Evolutionary conservation across 1,140 invertebrate genomes (phyloP).

Genomic region (Panagrolaimus sp.): DNA sequence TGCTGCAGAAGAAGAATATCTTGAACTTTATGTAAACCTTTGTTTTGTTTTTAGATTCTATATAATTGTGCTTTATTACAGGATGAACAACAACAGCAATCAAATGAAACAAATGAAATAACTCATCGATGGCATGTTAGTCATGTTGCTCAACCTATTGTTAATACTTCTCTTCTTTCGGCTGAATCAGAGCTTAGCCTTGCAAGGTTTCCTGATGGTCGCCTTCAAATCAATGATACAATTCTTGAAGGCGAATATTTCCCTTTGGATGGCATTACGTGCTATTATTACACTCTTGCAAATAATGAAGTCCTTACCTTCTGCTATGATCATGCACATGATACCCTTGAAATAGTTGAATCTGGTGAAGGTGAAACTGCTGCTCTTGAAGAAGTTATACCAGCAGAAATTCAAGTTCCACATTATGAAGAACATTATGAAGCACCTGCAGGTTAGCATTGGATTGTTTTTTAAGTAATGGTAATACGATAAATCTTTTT

Average conservation of each 20-base stretch:
- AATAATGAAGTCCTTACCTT: constrained; percentile 1
- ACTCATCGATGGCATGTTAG: constrained; percentile 9
- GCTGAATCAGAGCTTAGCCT: neutral
- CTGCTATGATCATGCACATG: neutral
- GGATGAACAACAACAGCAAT: neutral
- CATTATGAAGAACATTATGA: neutral
- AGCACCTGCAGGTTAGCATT: neutral
- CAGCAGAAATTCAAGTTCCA: neutral
- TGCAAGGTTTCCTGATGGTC: neutral
- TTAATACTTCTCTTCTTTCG: neutral
- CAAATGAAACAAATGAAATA: neutral
- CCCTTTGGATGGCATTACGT: neutral
- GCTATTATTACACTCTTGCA: neutral
- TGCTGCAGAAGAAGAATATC: neutral
- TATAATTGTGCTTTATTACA: neutral
- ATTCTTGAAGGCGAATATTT: neutral
- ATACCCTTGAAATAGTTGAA: neutral
- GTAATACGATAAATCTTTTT: neutral
- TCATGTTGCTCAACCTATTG: neutral
- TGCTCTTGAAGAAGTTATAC: neutral
- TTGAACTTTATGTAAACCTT: neutral
- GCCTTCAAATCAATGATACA: neutral
- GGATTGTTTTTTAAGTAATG: neutral
- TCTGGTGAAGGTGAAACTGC: neutral
- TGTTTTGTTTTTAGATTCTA: neutral